Evolutionary conservation across 2,888 invertebrate genomes (phyloP).

Genomic region (Papilio protenor): DNA sequence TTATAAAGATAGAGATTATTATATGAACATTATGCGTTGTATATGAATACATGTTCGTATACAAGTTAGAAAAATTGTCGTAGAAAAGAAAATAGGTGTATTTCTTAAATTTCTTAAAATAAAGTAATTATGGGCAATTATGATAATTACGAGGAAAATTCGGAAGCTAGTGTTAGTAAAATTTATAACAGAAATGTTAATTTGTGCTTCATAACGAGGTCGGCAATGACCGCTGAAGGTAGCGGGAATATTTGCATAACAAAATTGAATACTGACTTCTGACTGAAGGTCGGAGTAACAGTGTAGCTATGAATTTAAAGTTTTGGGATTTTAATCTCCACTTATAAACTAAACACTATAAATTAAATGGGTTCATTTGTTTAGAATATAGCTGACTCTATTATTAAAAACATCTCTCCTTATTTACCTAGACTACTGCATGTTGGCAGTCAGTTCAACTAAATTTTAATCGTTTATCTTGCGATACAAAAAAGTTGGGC

Average conservation of each 20-base stretch:
- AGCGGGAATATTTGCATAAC: slow-evolving; percentile 9
- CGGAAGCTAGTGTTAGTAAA: neutral
- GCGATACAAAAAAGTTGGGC: too few species aligned
- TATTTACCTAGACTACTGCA: neutral
- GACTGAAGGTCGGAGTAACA: slow-evolving; percentile 1
- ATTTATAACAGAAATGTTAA: slow-evolving; percentile 13
- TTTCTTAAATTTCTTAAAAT: neutral
- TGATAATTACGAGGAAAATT: neutral
- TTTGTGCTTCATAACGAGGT: slow-evolving; percentile 14
- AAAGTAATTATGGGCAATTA: neutral
- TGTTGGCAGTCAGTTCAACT: neutral
- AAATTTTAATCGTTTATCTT: neutral
- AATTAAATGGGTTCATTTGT: slow-evolving; percentile 6
- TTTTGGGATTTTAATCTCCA: neutral
- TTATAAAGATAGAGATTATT: neutral
- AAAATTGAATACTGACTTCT: slow-evolving; percentile 11
- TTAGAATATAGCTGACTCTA: slow-evolving; percentile 17
- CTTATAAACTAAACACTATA: neutral
- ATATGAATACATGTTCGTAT: too few species aligned
- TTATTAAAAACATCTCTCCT: neutral
- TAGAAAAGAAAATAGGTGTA: too few species aligned
- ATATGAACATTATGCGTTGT: neutral
- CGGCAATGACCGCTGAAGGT: slow-evolving; percentile 16
- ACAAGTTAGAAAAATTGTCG: too few species aligned
- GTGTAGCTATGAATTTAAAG: neutral